These are phyloP conservation scores for Ormyrus pomaceus DNA, from an alignment of 2,888 invertebrate species.

Conservation along the genomic window DNA sequence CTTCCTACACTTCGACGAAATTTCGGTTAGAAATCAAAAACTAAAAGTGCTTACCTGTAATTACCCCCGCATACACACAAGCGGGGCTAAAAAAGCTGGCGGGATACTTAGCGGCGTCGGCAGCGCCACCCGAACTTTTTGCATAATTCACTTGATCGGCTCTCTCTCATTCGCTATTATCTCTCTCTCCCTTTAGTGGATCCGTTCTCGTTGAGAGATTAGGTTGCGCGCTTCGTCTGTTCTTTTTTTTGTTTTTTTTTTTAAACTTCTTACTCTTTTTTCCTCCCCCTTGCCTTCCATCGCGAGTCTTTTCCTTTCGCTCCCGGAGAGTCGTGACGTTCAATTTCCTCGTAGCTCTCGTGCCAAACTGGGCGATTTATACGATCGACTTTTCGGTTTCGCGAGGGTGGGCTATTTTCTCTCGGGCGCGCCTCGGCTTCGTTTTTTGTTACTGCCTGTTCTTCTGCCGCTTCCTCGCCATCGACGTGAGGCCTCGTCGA, in stretches of 20 bases:
- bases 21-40: no score
- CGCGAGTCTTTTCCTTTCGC: not conserved
- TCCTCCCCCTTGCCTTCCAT: not conserved
- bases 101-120: no score
- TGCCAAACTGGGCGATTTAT: constrained; percentile 55
- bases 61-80: no score
- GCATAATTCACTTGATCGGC: not conserved
- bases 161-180: not conserved
- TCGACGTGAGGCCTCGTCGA: not conserved
- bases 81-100: no score
- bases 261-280: no score
- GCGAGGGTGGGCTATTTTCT: constrained; percentile 2
- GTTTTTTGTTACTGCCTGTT: constrained; percentile 4
- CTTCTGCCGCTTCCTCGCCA: not conserved
- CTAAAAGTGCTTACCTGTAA: no score
- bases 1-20: no score
- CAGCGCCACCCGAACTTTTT: not conserved
- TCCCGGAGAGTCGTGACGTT: constrained; percentile 38
- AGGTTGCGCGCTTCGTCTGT: not conserved
- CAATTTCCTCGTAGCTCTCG: constrained; percentile 51
- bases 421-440: not conserved
- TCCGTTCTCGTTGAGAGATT: constrained; percentile 24
- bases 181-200: not conserved
- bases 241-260: no score
- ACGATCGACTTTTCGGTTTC: constrained; percentile 48